Evolutionary conservation across 2,113 vertebrate species (phyloP).

Genomic region (Nothobranchius kuhntae): DNA sequence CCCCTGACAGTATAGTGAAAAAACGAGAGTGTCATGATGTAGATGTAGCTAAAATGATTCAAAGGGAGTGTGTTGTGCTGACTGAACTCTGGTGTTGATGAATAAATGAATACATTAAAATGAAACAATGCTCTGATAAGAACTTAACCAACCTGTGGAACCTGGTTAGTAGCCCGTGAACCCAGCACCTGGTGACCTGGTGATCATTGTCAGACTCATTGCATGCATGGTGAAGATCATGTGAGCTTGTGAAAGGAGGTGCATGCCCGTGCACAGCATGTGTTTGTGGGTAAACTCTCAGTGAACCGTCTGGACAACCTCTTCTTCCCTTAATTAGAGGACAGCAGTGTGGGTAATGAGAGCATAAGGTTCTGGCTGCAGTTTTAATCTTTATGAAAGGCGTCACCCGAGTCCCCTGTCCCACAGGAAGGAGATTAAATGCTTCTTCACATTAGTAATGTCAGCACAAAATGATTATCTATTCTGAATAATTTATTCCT

Average conservation of each 20-base stretch:
- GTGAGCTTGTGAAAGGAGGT: not conserved
- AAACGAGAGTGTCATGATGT: no score
- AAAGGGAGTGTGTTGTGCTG: no score
- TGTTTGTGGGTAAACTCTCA: conserved; percentile 18
- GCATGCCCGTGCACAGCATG: not conserved
- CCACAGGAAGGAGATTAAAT: conserved; percentile 91
- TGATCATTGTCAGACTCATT: not conserved
- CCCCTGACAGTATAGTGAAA: no score
- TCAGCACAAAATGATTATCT: conserved; percentile 99
- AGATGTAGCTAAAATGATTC: no score
- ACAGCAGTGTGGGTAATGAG: conserved; percentile 65
- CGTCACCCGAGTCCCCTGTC: conserved; percentile 66
- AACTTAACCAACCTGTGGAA: not conserved
- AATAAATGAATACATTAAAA: not conserved
- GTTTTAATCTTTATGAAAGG: conserved; percentile 83
- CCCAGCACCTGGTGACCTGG: not conserved
- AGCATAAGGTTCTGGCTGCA: conserved; percentile 51
- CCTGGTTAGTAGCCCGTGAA: no score
- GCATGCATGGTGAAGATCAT: not conserved
- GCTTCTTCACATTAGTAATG: conserved; percentile 98
- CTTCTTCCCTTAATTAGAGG: conserved; percentile 56
- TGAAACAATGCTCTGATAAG: not conserved
- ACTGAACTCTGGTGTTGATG: not conserved
- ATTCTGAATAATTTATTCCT: conserved; percentile 98
- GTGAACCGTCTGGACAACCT: conserved; percentile 26